Percentiles rank a stretch among this genome's conserved stretches.
Evolutionary conservation across 2,888 invertebrate species (phyloP).

Genomic region (Orthosia incerta): DNA sequence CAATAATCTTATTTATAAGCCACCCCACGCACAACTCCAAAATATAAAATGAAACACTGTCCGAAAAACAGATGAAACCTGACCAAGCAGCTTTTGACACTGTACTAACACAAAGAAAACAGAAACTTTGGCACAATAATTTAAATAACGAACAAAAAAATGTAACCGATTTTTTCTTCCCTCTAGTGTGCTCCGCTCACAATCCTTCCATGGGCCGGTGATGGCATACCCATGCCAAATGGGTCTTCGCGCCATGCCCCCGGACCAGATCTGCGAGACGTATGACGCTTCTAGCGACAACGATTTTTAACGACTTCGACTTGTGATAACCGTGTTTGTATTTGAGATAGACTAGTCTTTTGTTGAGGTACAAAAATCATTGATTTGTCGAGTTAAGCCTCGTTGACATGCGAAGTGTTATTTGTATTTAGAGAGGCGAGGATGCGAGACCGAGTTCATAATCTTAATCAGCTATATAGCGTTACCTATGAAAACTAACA

Average conservation of each 20-base stretch:
- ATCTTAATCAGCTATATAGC: too few relatives aligned
- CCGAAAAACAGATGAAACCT: background rate
- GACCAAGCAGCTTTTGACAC: constrained; percentile 28
- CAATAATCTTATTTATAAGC: constrained; percentile 18
- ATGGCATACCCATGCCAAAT: constrained; percentile 74
- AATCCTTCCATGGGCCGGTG: constrained; percentile 92
- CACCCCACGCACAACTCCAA: constrained; percentile 18
- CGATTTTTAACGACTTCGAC: constrained; percentile 83
- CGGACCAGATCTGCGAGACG: constrained; percentile 81
- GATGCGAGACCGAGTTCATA: background rate
- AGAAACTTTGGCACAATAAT: background rate
- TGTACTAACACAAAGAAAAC: constrained; percentile 29
- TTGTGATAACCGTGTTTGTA: constrained; percentile 61
- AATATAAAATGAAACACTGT: background rate
- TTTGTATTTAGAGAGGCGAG: background rate
- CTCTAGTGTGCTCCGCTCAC: constrained; percentile 91
- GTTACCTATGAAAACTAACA: too few relatives aligned
- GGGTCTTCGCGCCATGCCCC: constrained; percentile 78
- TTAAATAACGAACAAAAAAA: background rate
- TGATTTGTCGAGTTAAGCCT: constrained; percentile 15
- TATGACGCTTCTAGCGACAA: constrained; percentile 90
- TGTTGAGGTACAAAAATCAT: constrained; percentile 41
- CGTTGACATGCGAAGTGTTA: background rate
- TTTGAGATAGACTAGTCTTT: constrained; percentile 53
- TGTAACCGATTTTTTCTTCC: constrained; percentile 6